Evolutionary conservation across 1,140 invertebrate species (phyloP).

Genomic region (Zaprionus kolodkinae): DNA sequence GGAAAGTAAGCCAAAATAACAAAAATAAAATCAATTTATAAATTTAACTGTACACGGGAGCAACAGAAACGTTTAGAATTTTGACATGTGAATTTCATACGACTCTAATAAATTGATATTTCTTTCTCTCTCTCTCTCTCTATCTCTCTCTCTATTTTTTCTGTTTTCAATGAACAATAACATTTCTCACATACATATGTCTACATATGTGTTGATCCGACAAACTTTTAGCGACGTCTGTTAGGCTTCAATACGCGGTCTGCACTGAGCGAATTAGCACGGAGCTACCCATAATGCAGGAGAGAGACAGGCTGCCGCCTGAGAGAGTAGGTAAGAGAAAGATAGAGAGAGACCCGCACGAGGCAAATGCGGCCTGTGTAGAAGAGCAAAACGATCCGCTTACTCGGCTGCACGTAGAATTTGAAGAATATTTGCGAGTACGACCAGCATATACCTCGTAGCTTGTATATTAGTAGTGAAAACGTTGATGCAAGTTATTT

Average conservation of each 20-base stretch:
- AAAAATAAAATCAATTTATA: conserved; percentile 16
- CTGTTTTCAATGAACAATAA: conserved; percentile 7
- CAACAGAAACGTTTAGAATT: conserved; percentile 48
- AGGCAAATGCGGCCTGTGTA: not conserved
- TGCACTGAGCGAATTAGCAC: conserved; percentile 33
- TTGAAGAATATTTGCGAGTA: not conserved
- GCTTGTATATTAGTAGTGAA: no score
- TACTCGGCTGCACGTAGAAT: not conserved
- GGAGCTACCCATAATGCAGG: not conserved
- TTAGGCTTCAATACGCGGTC: conserved; percentile 40
- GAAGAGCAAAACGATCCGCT: conserved; percentile 14
- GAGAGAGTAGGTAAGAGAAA: not conserved
- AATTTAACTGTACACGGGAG: conserved; percentile 18
- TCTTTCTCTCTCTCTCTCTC: not conserved
- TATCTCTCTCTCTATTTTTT: not conserved
- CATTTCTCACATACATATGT: not conserved
- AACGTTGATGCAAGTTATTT: no score
- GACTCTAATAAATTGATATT: conserved; percentile 25
- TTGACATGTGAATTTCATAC: conserved; percentile 54
- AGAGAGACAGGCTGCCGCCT: not conserved
- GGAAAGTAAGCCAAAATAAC: conserved; percentile 27
- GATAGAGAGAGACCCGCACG: not conserved
- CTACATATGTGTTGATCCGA: not conserved
- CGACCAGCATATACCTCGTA: not conserved
- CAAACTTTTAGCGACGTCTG: conserved; percentile 43